Conservation (phyloP, 2,888 invertebrate species). For the Leptogaster cylindrica region DNA sequence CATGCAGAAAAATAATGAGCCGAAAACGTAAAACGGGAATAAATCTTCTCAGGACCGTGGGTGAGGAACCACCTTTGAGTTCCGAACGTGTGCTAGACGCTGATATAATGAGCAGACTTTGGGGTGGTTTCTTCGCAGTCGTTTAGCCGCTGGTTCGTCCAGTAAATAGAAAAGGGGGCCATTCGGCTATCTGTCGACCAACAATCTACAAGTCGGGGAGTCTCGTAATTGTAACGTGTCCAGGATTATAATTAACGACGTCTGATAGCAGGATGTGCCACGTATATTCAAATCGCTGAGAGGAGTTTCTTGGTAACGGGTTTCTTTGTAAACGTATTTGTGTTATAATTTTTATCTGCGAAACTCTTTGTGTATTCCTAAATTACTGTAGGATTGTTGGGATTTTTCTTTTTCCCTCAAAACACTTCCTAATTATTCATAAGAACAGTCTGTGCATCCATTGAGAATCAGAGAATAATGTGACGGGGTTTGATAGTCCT, state of each 20-base stretch:
- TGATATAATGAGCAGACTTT: slow-evolving; percentile 26
- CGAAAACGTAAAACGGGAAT: slow-evolving; percentile 46
- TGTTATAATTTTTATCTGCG: no score
- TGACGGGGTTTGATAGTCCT: no score
- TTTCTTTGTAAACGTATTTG: no score
- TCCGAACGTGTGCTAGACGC: slow-evolving; percentile 26
- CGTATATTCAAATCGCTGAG: no score
- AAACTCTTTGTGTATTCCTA: no score
- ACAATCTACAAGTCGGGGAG: neutral
- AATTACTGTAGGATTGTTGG: no score
- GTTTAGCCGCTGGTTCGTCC: slow-evolving; percentile 15
- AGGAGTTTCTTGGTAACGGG: no score
- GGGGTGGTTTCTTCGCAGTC: slow-evolving; percentile 2
- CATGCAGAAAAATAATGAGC: slow-evolving; percentile 47
- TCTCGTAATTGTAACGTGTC: slow-evolving; percentile 49
- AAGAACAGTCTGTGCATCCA: no score
- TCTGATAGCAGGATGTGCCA: no score
- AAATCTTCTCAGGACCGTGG: slow-evolving; percentile 25
- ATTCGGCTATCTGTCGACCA: neutral
- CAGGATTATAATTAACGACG: slow-evolving; percentile 53
- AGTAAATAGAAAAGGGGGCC: slow-evolving; percentile 42
- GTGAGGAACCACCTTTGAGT: slow-evolving; percentile 17
- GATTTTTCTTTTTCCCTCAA: no score
- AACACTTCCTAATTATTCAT: no score
- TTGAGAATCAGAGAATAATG: no score